Percentiles rank a stretch among this genome's conserved stretches.
phyloP scores from a whole-genome alignment of 2,888 invertebrate species.

The Apodemia zela region DNA sequence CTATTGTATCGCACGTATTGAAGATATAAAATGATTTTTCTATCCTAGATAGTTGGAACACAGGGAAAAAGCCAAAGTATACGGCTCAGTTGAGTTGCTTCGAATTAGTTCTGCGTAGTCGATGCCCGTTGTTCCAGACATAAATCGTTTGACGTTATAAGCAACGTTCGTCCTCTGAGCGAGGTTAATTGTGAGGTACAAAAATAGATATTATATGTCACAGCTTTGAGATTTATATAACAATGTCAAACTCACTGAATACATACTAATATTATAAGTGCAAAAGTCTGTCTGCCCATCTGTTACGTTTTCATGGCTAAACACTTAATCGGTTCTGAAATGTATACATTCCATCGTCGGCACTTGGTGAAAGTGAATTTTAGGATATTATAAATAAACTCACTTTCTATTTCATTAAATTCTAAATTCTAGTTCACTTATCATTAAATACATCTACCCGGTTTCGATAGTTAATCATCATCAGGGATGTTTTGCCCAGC shows the following conservation, averaged over 20 bases:
- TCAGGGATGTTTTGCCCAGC: no score
- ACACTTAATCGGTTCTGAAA: no score
- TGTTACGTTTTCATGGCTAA: no score
- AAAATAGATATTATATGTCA: constrained; percentile 19
- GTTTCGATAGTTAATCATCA: no score
- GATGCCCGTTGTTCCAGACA: constrained; percentile 17
- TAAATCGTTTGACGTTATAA: constrained; percentile 20
- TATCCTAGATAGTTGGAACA: constrained; percentile 9
- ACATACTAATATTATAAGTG: no score
- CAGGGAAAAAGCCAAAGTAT: constrained; percentile 16
- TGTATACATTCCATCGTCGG: no score
- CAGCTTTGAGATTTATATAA: background rate
- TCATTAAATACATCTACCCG: no score
- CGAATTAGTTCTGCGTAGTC: constrained; percentile 20
- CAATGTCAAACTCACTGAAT: background rate
- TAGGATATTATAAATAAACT: no score
- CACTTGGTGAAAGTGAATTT: no score
- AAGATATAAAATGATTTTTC: constrained; percentile 12
- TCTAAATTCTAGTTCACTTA: no score
- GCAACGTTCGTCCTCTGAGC: background rate
- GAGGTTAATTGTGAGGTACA: constrained; percentile 18
- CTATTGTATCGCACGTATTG: constrained; percentile 1
- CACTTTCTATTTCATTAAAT: no score
- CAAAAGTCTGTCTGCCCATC: no score
- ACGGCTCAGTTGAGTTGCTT: constrained; percentile 16